Percentiles rank a stretch among this genome's conserved stretches.
These are phyloP conservation scores for Chymomyza fuscimana DNA, from an alignment of 2,888 invertebrate genomes.

Conservation along the genomic window DNA sequence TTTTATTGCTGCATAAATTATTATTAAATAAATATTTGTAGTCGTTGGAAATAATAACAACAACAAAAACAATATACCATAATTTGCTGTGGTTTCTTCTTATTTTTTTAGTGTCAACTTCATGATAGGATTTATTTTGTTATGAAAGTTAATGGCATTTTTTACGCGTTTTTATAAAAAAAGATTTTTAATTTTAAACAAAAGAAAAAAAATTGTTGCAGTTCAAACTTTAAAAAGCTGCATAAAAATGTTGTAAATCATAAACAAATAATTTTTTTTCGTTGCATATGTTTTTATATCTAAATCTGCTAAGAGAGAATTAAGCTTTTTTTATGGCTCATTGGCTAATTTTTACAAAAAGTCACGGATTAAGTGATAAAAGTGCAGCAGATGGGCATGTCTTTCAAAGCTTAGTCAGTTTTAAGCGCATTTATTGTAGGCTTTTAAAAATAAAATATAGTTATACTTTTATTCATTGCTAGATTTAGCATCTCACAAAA, in stretches of 20 bases:
- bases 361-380: not conserved
- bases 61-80: not conserved
- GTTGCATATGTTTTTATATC: not conserved
- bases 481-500: too few relatives aligned
- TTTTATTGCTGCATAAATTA: conserved; percentile 56
- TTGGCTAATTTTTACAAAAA: not conserved
- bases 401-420: not conserved
- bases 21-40: conserved; percentile 44
- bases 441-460: not conserved
- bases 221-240: not conserved
- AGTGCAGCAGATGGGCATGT: not conserved
- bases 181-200: too few relatives aligned
- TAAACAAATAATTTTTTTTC: not conserved
- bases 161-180: not conserved
- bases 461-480: too few relatives aligned
- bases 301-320: not conserved
- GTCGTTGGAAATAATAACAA: conserved; percentile 15
- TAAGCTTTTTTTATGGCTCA: not conserved
- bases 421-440: too few relatives aligned
- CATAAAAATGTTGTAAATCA: not conserved
- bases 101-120: conserved; percentile 14
- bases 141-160: not conserved
- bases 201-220: not conserved
- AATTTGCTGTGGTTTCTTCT: not conserved
- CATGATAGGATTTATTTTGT: not conserved